Conservation (phyloP, 2,797 vertebrate genomes). For the Sciurus carolinensis region DNA sequence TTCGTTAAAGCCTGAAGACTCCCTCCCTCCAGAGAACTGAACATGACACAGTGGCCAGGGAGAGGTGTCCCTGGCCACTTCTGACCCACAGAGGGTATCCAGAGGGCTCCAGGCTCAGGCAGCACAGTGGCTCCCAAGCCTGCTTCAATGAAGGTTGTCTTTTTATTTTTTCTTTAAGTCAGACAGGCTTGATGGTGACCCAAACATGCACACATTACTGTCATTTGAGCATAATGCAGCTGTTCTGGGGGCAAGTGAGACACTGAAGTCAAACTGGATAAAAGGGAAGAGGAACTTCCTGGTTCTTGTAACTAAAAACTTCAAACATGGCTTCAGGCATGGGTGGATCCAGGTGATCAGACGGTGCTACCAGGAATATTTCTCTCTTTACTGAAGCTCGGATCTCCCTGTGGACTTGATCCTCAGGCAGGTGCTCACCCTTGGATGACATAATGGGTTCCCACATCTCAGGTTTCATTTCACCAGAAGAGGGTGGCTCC, state of each 20-base stretch:
- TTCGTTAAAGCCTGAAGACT: background rate
- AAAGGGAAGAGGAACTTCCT: background rate
- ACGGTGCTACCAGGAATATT: background rate
- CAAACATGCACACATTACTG: accelerated
- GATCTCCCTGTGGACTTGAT: background rate
- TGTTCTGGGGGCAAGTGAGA: background rate
- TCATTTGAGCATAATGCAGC: background rate
- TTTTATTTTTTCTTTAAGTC: background rate
- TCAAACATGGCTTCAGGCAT: background rate
- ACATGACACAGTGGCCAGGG: background rate
- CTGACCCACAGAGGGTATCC: background rate
- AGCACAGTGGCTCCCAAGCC: background rate
- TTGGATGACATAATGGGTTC: background rate
- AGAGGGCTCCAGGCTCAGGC: background rate
- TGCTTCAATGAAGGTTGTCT: too few relatives aligned
- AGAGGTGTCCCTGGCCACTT: accelerated
- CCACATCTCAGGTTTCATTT: background rate
- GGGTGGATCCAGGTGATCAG: background rate
- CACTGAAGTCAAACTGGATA: background rate
- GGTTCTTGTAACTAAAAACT: background rate
- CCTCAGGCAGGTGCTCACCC: too few relatives aligned
- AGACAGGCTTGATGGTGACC: background rate
- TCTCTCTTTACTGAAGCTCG: background rate
- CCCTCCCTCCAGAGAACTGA: background rate
- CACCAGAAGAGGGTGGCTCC: background rate